These are phyloP conservation scores for Drosophila setifemur DNA, from an alignment of 1,140 invertebrate genomes.

Conservation along the genomic window DNA sequence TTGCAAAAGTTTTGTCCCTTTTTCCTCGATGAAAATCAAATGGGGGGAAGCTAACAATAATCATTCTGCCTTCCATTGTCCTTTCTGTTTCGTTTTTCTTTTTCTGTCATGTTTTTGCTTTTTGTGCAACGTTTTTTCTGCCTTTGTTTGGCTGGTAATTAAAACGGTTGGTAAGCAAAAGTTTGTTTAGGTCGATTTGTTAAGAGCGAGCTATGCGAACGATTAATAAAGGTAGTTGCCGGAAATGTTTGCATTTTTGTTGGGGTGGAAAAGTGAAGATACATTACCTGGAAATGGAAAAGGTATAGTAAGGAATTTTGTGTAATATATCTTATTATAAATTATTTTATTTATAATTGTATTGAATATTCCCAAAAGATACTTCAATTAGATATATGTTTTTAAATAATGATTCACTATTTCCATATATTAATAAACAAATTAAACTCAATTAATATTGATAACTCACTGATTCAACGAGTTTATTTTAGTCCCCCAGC, in stretches of 20 bases:
- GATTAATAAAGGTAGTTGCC: not conserved
- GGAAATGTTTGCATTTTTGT: not conserved
- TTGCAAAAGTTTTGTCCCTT: conserved; percentile 60
- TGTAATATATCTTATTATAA: too few species aligned
- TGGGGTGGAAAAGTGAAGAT: too few species aligned
- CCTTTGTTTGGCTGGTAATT: conserved; percentile 23
- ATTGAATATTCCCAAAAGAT: too few species aligned
- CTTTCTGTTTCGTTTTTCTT: conserved; percentile 17
- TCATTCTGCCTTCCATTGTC: conserved; percentile 38
- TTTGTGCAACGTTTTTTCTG: conserved; percentile 4
- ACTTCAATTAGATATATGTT: too few species aligned
- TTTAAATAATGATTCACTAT: too few species aligned
- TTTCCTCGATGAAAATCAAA: conserved; percentile 3
- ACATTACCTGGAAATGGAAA: too few species aligned
- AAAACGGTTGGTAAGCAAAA: conserved; percentile 24
- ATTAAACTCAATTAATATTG: too few species aligned
- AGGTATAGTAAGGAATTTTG: too few species aligned
- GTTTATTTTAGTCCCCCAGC: not conserved
- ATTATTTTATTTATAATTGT: too few species aligned
- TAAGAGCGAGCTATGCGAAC: not conserved
- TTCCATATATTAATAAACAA: too few species aligned
- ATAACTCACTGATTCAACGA: not conserved
- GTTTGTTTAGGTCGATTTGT: conserved; percentile 10
- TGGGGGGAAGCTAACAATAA: conserved; percentile 48
- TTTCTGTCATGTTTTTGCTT: conserved; percentile 13